A percentile compares a stretch with the other conserved stretches of the same genome.
phyloP scores from a whole-genome alignment of 1,140 invertebrate species.

The Eurosta solidaginis region DNA sequence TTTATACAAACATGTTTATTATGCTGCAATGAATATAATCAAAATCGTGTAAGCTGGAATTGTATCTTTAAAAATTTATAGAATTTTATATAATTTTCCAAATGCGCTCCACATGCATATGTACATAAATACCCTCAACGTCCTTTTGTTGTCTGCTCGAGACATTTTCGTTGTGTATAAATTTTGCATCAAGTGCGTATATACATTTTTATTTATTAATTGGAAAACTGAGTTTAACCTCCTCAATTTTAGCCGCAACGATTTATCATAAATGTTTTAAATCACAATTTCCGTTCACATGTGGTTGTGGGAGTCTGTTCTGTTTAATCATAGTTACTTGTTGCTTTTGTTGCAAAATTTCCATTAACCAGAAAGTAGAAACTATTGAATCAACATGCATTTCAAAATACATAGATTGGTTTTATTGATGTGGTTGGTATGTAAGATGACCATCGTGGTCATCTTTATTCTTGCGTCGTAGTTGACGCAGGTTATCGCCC shows the following conservation, averaged over 20 bases:
- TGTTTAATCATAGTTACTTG: not conserved
- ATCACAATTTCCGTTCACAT: conserved; percentile 20
- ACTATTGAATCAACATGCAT: too few species aligned
- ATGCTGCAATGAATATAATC: not conserved
- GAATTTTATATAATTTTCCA: not conserved
- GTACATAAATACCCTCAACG: too few species aligned
- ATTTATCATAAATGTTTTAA: conserved; percentile 28
- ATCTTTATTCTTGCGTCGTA: too few species aligned
- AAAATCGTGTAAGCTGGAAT: not conserved
- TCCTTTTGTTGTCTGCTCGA: not conserved
- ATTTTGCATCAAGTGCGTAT: not conserved
- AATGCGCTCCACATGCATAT: too few species aligned
- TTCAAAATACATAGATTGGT: too few species aligned
- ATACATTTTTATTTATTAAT: not conserved
- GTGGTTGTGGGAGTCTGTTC: not conserved
- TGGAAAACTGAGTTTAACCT: not conserved
- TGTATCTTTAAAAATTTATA: not conserved
- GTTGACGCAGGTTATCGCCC: too few species aligned
- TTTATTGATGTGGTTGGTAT: too few species aligned
- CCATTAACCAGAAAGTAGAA: not conserved
- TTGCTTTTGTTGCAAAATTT: not conserved
- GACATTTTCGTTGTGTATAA: not conserved
- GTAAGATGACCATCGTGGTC: too few species aligned
- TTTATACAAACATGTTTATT: not conserved
- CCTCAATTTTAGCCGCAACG: not conserved